Percentiles rank a stretch among this genome's conserved stretches.
These are phyloP conservation scores for Agrypnia vestita DNA, from an alignment of 1,140 invertebrate species.

Conservation along the genomic window DNA sequence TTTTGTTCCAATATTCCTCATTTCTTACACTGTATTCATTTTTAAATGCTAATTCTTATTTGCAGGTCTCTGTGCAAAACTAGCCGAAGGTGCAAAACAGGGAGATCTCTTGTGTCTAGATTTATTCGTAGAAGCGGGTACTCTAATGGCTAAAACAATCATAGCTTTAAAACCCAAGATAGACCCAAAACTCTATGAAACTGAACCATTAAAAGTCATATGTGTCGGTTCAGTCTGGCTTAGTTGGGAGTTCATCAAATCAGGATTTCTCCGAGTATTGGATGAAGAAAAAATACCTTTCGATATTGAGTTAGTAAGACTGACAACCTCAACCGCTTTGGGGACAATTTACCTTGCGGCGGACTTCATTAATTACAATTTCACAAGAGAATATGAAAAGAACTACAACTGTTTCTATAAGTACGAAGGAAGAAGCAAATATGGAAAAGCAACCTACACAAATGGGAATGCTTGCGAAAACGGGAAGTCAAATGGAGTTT, in stretches of 20 bases:
- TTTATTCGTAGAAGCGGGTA: conserved; percentile 87
- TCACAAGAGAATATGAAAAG: conserved; percentile 70
- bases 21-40: no score
- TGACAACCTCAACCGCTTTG: conserved; percentile 79
- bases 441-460: conserved; percentile 36
- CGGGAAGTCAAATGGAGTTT: conserved; percentile 1
- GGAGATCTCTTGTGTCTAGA: conserved; percentile 82
- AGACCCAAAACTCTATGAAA: conserved; percentile 72
- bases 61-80: conserved; percentile 83
- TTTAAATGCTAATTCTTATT: conserved; percentile 38
- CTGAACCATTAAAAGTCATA: conserved; percentile 84
- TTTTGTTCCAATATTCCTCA: no score
- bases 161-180: conserved; percentile 82
- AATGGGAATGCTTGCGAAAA: conserved; percentile 43
- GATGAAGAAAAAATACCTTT: conserved; percentile 68
- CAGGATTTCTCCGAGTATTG: conserved; percentile 79
- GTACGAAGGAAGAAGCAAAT: conserved; percentile 60
- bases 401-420: conserved; percentile 71
- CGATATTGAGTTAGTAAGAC: conserved; percentile 77
- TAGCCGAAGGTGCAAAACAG: conserved; percentile 79
- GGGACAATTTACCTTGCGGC: conserved; percentile 86
- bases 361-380: conserved; percentile 72
- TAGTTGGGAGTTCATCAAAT: conserved; percentile 88
- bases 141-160: conserved; percentile 82
- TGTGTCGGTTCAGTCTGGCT: conserved; percentile 98